Percentiles rank a stretch among this genome's conserved stretches.
These are phyloP conservation scores for Campylomormyrus numenius DNA, from an alignment of 2,113 vertebrate genomes.

Conservation along the genomic window DNA sequence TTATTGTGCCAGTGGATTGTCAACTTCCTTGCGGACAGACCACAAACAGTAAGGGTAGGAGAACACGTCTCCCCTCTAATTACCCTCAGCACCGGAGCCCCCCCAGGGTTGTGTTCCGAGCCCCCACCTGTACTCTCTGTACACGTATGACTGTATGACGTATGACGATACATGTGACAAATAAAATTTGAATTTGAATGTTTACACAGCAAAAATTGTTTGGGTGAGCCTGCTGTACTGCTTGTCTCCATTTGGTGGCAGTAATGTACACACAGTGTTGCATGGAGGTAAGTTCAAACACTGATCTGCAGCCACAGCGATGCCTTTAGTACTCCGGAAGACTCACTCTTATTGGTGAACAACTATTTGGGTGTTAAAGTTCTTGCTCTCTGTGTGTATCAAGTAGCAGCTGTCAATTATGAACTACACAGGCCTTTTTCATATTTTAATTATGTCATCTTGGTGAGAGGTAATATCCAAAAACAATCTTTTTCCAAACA, in stretches of 20 bases:
- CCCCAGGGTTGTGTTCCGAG: no score
- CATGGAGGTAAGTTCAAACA: background rate
- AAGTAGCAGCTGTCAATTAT: background rate
- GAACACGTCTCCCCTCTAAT: no score
- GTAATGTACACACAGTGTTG: background rate
- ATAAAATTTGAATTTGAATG: background rate
- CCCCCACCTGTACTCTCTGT: no score
- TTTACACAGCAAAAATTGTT: background rate
- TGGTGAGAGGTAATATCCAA: background rate
- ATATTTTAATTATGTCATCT: background rate
- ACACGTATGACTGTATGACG: no score
- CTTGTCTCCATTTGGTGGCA: conserved; percentile 11
- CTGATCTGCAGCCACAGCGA: background rate
- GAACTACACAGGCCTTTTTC: background rate
- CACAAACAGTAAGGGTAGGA: no score
- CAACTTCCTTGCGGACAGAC: no score
- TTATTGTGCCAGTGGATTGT: no score
- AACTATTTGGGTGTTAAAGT: background rate
- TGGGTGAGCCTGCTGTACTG: background rate
- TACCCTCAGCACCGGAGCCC: no score
- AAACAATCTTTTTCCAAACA: background rate
- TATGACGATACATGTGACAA: no score
- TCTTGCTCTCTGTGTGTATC: background rate
- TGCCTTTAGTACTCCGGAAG: background rate
- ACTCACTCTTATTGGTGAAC: background rate